Evolutionary conservation across 1,140 invertebrate genomes (phyloP), one percentile per base, ranked within the genome.

Genomic region (Rhopalosiphum padi): DNA sequence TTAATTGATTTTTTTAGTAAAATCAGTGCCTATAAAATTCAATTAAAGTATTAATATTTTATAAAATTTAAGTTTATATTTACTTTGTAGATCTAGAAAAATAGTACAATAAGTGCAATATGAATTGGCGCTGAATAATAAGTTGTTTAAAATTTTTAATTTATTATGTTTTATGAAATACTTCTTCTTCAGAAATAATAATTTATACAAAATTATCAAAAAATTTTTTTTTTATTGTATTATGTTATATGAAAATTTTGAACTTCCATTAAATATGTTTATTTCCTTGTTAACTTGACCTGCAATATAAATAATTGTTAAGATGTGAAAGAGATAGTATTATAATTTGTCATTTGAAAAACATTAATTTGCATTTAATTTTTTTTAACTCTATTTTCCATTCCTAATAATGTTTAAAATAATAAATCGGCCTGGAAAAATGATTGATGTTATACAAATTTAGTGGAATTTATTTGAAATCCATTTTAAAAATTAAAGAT

Each of bases 291-390:
- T 91, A 91, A 92, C 90, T 82, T 82, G 43, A 91, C 15, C 30
- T 77, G 90, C 90, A 92, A 92, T 92, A 92, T 92, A 92, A 92
- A 82, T 92, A 82, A 92, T 83, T 92, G 43, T 92, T 92, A 92
- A 82, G 43, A 83, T 90, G 48, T 92, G n/a, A 92, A 92, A 91
- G n/a, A 90, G 37, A 92, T 92, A 82, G 46, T 82, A 92, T 48
- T 92, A 92, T 83, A 83, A 48, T 51, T 83, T 82, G 18, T 48
- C 77, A 51, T 92, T 83, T 83, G 48, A 51, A 92, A 92, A 82
- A 41, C 23, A 46, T 22, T 37, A 37, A 53, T 43, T 68, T 90
- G 88, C 6, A 41, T 90, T 55, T 55, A 43, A n/a, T 90, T 90
- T 30, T 90, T 43, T 43, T 37, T 41, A 41, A 30, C 11, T 25